Base-by-base conservation (phyloP, 37 sponge, comb jelly and placozoan species). In the Eunapius fragilis region DNA sequence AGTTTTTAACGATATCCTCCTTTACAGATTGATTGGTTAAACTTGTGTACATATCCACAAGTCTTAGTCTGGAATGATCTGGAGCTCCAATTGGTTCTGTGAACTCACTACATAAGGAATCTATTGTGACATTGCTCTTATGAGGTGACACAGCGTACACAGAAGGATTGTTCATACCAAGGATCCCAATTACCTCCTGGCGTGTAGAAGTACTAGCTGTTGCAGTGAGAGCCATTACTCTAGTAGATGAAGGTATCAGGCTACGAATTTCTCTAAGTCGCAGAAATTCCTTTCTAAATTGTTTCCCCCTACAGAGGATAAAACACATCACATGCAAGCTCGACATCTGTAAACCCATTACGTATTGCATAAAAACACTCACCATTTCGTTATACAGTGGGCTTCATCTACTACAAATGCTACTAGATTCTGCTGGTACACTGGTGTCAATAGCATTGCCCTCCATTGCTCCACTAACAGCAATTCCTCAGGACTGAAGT, bases 381-480 rank as follows among this genome's bases (percentile, higher is more conserved):
- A 82, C 83, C 72, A 82, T 71, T 82, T 82, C 5, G 32, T 71
- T 24, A 82, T 28, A 71, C 48, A 45, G n/a, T 82, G 83, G 6
- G 83, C 83, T 71, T 82, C 83, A 71, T 82, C 74, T 22, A 82
- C 31, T 0, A 82, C 71, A 67, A 81, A 69, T 17, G 73, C 71
- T 23, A 33, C 74, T 28, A 82, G 45, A 11, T 72, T 35, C 12
- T 71, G 31, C 27, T 58, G 58, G 14, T 58, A 58, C 14, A 13
- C 58, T 17, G 58, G 58, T 58, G 17, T 17, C 6, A 58, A 19
- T 58, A 13, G 17, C 58, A 58, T 11, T 58, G 58, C 14, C 14
- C 58, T 17, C 17, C 58, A 58, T 58, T 13, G 58, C 58, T 58
- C 58, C 6, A 17, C 14, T 19, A 58, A 58, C 58, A 58, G 58